A percentile compares a stretch with the other conserved stretches of the same genome.
Evolutionary conservation across 2,888 invertebrate species (phyloP).

Genomic region (Tenthredo amoena): DNA sequence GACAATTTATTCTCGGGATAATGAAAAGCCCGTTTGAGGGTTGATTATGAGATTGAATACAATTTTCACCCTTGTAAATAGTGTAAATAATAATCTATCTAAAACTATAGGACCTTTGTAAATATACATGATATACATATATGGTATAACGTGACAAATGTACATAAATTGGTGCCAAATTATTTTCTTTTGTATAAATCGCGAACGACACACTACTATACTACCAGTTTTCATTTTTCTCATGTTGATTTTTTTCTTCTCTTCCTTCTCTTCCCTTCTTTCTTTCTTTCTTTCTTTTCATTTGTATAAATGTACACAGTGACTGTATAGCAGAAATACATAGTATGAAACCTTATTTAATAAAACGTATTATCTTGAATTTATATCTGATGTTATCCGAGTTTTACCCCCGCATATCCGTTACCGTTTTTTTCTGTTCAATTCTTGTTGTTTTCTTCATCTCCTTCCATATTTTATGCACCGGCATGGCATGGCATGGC

Average conservation of each 20-base stretch:
- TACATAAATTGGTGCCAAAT: constrained; percentile 61
- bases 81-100: constrained; percentile 46
- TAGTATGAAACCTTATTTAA: constrained; percentile 32
- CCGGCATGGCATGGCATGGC: background rate
- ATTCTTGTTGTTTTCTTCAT: constrained; percentile 19
- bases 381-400: constrained; percentile 23
- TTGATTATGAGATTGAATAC: background rate
- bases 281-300: background rate
- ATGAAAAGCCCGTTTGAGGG: background rate
- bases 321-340: constrained; percentile 33
- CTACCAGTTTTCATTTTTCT: background rate
- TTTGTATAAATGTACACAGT: constrained; percentile 51
- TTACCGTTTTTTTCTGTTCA: constrained; percentile 5
- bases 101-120: constrained; percentile 54
- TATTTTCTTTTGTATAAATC: constrained; percentile 60
- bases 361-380: constrained; percentile 44
- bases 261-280: background rate
- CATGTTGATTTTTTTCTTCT: background rate
- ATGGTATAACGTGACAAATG: constrained; percentile 37
- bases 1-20: background rate
- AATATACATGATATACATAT: constrained; percentile 54
- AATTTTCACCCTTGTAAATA: constrained; percentile 35
- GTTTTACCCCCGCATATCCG: constrained; percentile 6
- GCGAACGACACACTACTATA: constrained; percentile 76
- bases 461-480: constrained; percentile 8